A percentile compares a stretch with the other conserved stretches of the same genome.
phyloP scores from a whole-genome alignment of 2,888 invertebrate genomes.

The Mimumesa dahlbomi region DNA sequence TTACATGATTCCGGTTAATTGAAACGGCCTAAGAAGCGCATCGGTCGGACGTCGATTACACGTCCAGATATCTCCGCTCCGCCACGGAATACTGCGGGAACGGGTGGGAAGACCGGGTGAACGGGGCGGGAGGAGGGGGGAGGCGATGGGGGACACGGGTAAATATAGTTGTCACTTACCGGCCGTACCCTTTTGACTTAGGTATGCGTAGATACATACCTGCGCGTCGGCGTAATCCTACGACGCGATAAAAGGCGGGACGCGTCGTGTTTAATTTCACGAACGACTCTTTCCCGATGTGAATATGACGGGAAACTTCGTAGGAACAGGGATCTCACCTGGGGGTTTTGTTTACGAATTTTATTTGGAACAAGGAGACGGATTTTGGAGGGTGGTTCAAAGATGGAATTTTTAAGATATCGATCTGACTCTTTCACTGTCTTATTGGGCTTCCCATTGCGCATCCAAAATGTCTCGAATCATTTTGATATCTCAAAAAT shows the following conservation, averaged over 20 bases:
- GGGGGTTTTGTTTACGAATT: no score
- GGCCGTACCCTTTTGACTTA: not conserved
- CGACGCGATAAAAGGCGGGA: slow-evolving; percentile 13
- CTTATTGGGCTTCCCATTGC: no score
- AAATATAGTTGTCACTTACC: slow-evolving; percentile 48
- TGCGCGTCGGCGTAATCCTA: not conserved
- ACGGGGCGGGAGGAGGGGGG: not conserved
- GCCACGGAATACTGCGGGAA: not conserved
- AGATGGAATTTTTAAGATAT: no score
- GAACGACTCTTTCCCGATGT: no score
- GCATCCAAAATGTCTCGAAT: no score
- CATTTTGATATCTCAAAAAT: no score
- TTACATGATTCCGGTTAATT: slow-evolving; percentile 71
- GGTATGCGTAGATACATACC: not conserved
- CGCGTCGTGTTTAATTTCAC: not conserved
- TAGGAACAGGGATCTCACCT: no score
- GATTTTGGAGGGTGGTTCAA: no score
- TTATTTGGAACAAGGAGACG: no score
- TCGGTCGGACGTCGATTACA: slow-evolving; percentile 50
- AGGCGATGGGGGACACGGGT: not conserved
- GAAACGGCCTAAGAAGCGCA: slow-evolving; percentile 60
- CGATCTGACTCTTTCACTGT: no score
- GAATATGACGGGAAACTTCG: no score
- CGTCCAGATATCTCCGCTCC: slow-evolving; percentile 41
- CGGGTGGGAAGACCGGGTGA: not conserved